Conservation (phyloP, 2,113 vertebrate species). For the Lophura nycthemera region DNA sequence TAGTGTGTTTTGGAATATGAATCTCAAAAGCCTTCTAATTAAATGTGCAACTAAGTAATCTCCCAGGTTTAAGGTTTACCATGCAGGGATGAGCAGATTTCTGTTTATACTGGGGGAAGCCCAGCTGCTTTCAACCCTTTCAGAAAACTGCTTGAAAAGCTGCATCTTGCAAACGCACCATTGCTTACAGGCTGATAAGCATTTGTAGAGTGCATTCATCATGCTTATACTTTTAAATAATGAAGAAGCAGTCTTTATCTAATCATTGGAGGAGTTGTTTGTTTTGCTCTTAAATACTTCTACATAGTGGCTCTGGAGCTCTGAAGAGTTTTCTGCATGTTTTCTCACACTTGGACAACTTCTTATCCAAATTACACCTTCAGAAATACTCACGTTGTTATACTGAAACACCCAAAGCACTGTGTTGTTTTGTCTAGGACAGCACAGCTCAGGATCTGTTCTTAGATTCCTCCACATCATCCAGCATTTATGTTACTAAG, state of each 20-base stretch:
- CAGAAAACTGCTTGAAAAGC: slow-evolving; percentile 7
- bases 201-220: background rate
- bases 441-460: background rate
- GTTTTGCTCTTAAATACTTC: background rate
- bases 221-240: background rate
- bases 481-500: background rate
- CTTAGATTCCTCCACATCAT: background rate
- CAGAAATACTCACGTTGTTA: background rate
- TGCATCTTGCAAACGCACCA: rapidly evolving
- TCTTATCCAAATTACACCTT: background rate
- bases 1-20: background rate
- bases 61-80: background rate
- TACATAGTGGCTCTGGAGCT: background rate
- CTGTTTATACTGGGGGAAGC: background rate
- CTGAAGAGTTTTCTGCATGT: background rate
- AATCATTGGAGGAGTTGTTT: background rate
- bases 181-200: background rate
- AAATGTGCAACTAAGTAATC: slow-evolving; percentile 10
- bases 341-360: background rate
- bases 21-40: background rate
- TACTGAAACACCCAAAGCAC: background rate
- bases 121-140: slow-evolving; percentile 27
- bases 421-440: background rate
- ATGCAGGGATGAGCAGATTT: background rate
- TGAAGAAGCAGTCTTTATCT: no score